Evolutionary conservation across 2,888 invertebrate species (phyloP), one percentile per base, ranked within the genome.

Genomic region (Zygothrica quintamaculata): DNA sequence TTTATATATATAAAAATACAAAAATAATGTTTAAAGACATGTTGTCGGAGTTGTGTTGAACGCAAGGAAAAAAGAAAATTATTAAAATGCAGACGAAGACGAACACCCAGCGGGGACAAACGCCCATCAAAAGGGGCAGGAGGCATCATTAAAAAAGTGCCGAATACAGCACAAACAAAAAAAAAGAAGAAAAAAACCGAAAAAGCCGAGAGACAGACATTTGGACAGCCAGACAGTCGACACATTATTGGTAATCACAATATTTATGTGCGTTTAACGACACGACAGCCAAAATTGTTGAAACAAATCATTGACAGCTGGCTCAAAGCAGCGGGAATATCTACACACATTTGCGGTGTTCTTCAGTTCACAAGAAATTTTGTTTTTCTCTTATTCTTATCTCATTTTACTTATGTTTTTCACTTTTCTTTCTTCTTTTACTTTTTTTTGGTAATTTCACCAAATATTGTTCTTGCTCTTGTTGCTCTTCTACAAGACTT

Each of bases 261-360:
- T 87, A 84, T 80, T 80, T 80, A 86, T 86, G 87, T 86, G 65
- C 77, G 65, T 76, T 80, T 80, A 80, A 86, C 77, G 84, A 80
- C 84, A 84, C 65, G 65, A 66, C 72, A 67, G 65, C 53, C 80
- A 65, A 84, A 86, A 69, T 80, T 70, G 81, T 84, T 77, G 65
- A 84, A 86, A 80, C 80, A 80, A 80, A 86, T 80, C 77, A 77
- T 76, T 84, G 87, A 70, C 87, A 80, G 84, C 80, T 80, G 87
- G 58, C 77, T 16, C 57, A 39, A 25, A 33, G 59, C 40, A 42
- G 33, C 64, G 62, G 52, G 44, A 61, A 40, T 36, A 46, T 46
- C 33, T 47, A 33, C 50, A 55, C 36, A 70, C 57, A 57, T 56
- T 65, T 57, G 65, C 48, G 74, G 65, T 43, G 65, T 40, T 69